These are phyloP conservation scores for Ecliptopera silaceata DNA, from an alignment of 2,888 invertebrate species.

Conservation along the genomic window DNA sequence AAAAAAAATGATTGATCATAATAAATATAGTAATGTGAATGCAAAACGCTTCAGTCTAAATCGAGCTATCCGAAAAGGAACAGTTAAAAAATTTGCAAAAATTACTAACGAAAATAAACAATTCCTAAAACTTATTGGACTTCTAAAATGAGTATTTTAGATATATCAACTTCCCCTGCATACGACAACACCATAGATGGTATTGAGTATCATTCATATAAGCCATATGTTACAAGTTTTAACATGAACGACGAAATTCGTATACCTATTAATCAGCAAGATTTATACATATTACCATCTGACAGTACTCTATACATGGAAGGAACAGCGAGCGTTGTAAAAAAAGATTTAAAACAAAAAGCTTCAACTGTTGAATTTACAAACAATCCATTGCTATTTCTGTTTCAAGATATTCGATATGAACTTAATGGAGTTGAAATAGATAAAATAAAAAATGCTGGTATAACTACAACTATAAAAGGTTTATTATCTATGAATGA, in stretches of 20 bases:
- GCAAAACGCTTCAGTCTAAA: not conserved
- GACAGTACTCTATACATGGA: too few relatives aligned
- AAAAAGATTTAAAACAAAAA: not conserved
- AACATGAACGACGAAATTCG: slow-evolving; percentile 34
- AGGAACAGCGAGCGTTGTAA: not conserved
- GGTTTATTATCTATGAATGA: not conserved
- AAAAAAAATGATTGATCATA: too few relatives aligned
- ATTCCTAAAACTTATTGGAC: not conserved
- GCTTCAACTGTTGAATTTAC: not conserved
- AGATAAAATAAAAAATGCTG: too few relatives aligned
- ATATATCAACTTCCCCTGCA: not conserved
- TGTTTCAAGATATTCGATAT: slow-evolving; percentile 22
- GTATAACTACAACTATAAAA: not conserved
- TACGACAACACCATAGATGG: slow-evolving; percentile 1
- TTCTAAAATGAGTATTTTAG: slow-evolving; percentile 10
- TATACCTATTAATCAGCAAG: slow-evolving; percentile 29
- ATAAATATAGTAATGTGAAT: not conserved
- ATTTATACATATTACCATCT: too few relatives aligned
- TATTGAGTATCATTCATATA: slow-evolving; percentile 4
- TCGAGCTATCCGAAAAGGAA: not conserved
- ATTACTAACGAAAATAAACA: not conserved
- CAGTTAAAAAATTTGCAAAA: not conserved
- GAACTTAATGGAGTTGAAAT: too few relatives aligned
- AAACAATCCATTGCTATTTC: slow-evolving; percentile 4
- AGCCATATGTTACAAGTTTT: slow-evolving; percentile 20